Conservation (phyloP, 2,113 vertebrate genomes). For the Psilopogon haemacephalus region DNA sequence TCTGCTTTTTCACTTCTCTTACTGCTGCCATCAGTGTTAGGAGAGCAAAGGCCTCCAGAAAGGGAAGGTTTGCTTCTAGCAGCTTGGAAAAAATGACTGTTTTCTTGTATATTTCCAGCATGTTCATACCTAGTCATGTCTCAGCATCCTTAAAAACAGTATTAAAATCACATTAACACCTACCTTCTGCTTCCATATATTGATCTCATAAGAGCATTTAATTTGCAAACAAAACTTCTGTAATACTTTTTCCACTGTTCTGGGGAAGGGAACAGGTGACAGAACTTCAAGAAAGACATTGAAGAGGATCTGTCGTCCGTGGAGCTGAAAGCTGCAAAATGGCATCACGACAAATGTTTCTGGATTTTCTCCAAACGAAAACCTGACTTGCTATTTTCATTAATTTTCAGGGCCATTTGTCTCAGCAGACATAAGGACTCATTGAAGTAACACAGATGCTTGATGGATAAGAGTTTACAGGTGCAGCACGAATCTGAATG, state of each 20-base stretch:
- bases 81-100: background rate
- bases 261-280: background rate
- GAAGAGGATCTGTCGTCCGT: slow-evolving; percentile 20
- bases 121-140: background rate
- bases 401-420: slow-evolving; percentile 58
- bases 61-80: background rate
- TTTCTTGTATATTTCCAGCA: background rate
- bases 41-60: background rate
- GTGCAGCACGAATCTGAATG: slow-evolving; percentile 34
- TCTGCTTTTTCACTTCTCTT: background rate
- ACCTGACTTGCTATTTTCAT: slow-evolving; percentile 56
- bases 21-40: background rate
- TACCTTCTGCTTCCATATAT: background rate
- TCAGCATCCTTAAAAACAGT: background rate
- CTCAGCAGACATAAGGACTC: slow-evolving; percentile 46
- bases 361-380: background rate
- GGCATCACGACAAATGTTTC: background rate
- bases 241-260: background rate
- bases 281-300: slow-evolving; percentile 40
- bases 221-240: background rate
- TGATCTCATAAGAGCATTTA: background rate
- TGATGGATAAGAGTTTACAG: slow-evolving; percentile 33
- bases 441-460: background rate
- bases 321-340: slow-evolving; percentile 40
- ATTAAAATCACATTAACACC: background rate